A percentile compares a stretch with the other conserved stretches of the same genome.
These are phyloP conservation scores for Epicampocera succincta DNA, from an alignment of 2,888 invertebrate species.

Conservation along the genomic window DNA sequence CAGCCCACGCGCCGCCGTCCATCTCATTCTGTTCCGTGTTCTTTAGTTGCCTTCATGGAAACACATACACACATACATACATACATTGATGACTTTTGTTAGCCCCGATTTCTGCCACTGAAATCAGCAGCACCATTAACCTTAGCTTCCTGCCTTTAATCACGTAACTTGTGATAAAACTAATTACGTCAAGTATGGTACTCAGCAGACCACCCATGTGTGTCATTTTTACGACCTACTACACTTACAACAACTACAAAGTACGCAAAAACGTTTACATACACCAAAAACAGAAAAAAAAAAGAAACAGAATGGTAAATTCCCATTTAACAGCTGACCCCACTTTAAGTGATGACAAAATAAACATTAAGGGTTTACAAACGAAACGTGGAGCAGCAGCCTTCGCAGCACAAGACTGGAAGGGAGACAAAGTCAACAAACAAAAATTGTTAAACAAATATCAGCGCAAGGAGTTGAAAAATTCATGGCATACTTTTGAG, in stretches of 20 bases:
- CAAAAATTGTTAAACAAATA: conserved; percentile 39
- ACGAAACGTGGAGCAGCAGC: neutral
- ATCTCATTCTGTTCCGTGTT: neutral
- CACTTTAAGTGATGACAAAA: conserved; percentile 62
- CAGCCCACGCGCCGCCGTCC: no score
- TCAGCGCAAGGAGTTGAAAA: conserved; percentile 12
- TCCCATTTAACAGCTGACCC: conserved; percentile 66
- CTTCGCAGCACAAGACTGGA: neutral
- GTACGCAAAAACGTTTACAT: conserved; percentile 16
- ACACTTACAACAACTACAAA: conserved; percentile 30
- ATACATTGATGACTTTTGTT: conserved; percentile 54
- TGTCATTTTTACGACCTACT: conserved; percentile 69
- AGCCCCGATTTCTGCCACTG: conserved; percentile 57
- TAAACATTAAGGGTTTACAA: conserved; percentile 56
- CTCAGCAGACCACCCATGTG: conserved; percentile 68
- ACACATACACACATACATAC: conserved; percentile 44
- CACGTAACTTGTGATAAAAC: conserved; percentile 72
- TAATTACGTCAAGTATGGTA: conserved; percentile 69
- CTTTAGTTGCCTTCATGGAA: neutral
- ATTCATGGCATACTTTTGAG: conserved; percentile 38
- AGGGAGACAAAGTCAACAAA: conserved; percentile 12
- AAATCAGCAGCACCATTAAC: conserved; percentile 58
- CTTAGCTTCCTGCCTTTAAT: conserved; percentile 70
- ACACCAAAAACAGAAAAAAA: conserved; percentile 20
- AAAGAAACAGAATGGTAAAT: conserved; percentile 19